phyloP scores from a whole-genome alignment of 2,797 vertebrate genomes.

The Huso huso region DNA sequence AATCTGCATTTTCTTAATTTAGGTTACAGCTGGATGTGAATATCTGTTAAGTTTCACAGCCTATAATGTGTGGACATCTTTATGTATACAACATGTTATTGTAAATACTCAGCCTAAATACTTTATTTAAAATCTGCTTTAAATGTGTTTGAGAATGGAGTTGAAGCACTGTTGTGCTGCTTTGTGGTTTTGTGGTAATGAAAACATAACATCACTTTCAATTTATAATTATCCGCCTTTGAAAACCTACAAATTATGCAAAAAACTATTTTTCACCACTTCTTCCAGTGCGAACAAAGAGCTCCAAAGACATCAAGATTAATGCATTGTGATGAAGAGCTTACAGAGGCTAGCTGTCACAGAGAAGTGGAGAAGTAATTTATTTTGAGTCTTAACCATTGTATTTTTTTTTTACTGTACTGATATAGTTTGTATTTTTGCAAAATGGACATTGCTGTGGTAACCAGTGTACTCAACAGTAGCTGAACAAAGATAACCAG shows the following conservation, averaged over 20 bases:
- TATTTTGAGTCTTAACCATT: constrained; percentile 9
- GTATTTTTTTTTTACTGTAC: constrained; percentile 10
- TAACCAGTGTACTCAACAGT: constrained; percentile 29
- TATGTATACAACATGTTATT: neutral
- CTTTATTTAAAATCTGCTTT: too few relatives aligned
- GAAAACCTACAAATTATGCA: neutral
- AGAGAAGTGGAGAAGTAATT: constrained; percentile 17
- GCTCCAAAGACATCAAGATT: neutral
- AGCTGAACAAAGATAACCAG: constrained; percentile 16
- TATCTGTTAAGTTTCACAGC: neutral
- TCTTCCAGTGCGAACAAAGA: neutral
- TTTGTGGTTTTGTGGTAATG: too few relatives aligned
- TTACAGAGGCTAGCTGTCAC: constrained; percentile 3
- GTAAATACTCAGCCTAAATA: too few relatives aligned
- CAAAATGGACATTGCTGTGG: constrained; percentile 24
- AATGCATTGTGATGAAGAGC: neutral
- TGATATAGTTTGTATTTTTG: constrained; percentile 17
- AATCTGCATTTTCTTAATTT: constrained; percentile 5
- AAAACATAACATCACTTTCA: too few relatives aligned
- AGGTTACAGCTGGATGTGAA: constrained; percentile 3
- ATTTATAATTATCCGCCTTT: too few relatives aligned
- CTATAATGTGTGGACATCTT: neutral
- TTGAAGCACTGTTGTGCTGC: too few relatives aligned
- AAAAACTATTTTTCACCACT: neutral
- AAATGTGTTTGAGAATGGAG: too few relatives aligned